Evolutionary conservation across 1,140 invertebrate species (phyloP).

Genomic region (Coelopa frigida): DNA sequence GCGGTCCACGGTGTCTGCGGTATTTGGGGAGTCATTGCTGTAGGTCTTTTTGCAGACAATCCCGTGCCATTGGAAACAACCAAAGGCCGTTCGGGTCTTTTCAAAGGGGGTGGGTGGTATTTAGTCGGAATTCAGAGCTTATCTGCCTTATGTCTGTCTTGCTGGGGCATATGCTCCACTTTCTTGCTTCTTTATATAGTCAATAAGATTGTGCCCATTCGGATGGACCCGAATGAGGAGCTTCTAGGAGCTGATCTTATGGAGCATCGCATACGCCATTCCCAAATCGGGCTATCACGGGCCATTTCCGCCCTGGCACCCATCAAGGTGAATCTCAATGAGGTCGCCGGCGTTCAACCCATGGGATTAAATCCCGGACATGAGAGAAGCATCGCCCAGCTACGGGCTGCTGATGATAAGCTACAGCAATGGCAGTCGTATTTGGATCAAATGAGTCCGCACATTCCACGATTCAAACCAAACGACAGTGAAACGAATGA

Average conservation of each 20-base stretch:
- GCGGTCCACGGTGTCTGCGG: constrained; percentile 77
- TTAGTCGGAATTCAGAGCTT: constrained; percentile 75
- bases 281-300: constrained; percentile 52
- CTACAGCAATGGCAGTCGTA: constrained; percentile 38
- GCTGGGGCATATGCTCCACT: constrained; percentile 67
- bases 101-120: constrained; percentile 82
- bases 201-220: constrained; percentile 69
- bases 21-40: constrained; percentile 72
- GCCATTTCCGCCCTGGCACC: constrained; percentile 54
- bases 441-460: constrained; percentile 26
- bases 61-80: constrained; percentile 72
- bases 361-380: constrained; percentile 54
- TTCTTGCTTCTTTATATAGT: constrained; percentile 66
- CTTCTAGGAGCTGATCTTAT: constrained; percentile 79
- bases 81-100: constrained; percentile 64
- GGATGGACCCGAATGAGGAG: constrained; percentile 78
- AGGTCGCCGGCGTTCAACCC: constrained; percentile 46
- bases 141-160: constrained; percentile 58
- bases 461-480: constrained; percentile 4
- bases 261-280: constrained; percentile 65
- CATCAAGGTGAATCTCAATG: constrained; percentile 44
- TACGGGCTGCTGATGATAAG: constrained; percentile 40
- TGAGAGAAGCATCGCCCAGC: constrained; percentile 45
- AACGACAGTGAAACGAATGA: constrained; percentile 14
- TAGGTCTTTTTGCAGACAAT: constrained; percentile 84